phyloP scores from a whole-genome alignment of 2,113 vertebrate species.

The Petaurus breviceps region DNA sequence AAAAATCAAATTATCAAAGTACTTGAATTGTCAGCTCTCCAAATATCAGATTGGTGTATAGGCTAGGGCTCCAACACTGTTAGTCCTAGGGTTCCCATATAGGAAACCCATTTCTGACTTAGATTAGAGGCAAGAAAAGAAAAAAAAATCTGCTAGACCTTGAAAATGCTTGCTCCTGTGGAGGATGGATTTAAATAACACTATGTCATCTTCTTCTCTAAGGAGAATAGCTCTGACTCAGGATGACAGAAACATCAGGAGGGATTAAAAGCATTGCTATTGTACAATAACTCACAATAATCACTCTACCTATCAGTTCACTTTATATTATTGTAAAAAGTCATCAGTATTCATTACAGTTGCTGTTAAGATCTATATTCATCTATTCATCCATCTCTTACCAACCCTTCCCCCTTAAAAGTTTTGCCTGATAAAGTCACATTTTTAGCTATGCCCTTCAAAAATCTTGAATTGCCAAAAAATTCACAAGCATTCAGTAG shows the following conservation, averaged over 20 bases:
- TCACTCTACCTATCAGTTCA: not conserved
- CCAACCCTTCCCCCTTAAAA: not conserved
- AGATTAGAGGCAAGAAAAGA: not conserved
- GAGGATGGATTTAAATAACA: not conserved
- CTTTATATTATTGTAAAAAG: not conserved
- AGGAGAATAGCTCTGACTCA: slow-evolving; percentile 10
- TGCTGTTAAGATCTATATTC: not conserved
- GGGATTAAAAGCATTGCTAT: not conserved
- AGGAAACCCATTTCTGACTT: slow-evolving; percentile 13
- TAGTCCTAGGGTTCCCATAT: not conserved
- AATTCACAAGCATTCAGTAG: not conserved
- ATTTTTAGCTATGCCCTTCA: not conserved
- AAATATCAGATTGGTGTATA: not conserved
- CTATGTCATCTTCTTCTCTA: not conserved
- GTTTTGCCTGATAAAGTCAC: not conserved
- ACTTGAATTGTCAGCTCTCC: not conserved
- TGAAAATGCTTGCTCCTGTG: not conserved
- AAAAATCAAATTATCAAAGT: not conserved
- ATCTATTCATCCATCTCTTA: not conserved
- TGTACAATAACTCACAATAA: not conserved
- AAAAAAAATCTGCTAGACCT: not conserved
- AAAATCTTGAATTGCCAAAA: not conserved
- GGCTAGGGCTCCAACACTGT: not conserved
- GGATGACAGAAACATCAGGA: not conserved
- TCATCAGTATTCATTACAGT: not conserved